Percentiles rank a stretch among this genome's conserved stretches.
phyloP scores from a whole-genome alignment of 2,797 vertebrate genomes.

The Cryptoprocta ferox region DNA sequence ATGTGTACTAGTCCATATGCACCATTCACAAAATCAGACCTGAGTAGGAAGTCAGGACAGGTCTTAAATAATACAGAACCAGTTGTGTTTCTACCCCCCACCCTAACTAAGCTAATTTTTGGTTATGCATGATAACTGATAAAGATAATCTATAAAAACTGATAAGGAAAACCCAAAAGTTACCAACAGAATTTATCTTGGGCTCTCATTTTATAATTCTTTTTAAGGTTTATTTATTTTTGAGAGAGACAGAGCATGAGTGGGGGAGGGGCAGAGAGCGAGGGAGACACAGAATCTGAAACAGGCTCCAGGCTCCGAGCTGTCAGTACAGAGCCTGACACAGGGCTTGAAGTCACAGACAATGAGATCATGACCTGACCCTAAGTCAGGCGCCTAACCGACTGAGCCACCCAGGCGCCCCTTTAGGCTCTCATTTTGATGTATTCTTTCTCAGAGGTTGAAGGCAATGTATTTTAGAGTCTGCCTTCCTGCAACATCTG shows the following conservation, averaged over 20 bases:
- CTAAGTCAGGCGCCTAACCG: no score
- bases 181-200: background rate
- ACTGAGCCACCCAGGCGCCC: no score
- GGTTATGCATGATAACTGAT: background rate
- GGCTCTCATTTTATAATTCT: background rate
- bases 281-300: no score
- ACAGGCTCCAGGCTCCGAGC: no score
- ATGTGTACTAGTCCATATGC: background rate
- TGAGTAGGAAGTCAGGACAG: background rate
- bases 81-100: background rate
- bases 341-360: no score
- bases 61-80: background rate
- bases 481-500: background rate
- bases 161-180: constrained; percentile 4
- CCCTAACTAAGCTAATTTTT: background rate
- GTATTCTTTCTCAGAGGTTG: background rate
- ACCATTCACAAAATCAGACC: constrained; percentile 9
- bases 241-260: no score
- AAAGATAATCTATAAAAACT: background rate
- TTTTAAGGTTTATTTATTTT: no score
- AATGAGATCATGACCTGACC: no score
- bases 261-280: no score
- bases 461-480: constrained; percentile 18
- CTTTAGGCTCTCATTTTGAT: background rate
- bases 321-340: no score